Evolutionary conservation across 2,888 invertebrate genomes (phyloP), one percentile per base, ranked within the genome.

Genomic region (Cheilosia vernalis): DNA sequence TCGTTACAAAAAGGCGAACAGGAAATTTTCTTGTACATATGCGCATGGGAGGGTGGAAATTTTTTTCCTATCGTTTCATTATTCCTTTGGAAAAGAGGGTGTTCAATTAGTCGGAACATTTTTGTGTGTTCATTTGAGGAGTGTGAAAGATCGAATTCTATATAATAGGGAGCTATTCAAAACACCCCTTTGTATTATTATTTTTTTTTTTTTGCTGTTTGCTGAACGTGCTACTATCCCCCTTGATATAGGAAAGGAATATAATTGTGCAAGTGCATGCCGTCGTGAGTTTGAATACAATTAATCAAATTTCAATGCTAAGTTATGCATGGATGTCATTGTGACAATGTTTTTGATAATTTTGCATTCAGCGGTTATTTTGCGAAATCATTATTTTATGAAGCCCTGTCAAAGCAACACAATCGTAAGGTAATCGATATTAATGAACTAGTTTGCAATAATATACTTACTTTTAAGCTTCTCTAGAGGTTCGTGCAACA

Each of bases 401-500:
- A 61, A 37, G 17, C 7, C 13, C 37, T 64, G 44, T 64, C 42
- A 63, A n/a, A 61, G 72, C 40, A 61, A 19, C 9, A 10, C 44
- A 17, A 27, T 15, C 40, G 33, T 53, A 27, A 42, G 13, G n/a
- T n/a, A 33, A 44, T 51, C 37, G 24, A 73, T 42, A 72, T 19
- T 44, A 73, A 73, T 64, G 47, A 66, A 56, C 24, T 30, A 58
- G 27, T 60, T 66, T 51, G 19, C 33, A 78, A 33, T 64, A 55
- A 55, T 47, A 19, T 81, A 92, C 92, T 92, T 91, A 95, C 95
- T 94, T 94, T 95, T 95, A 89, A 95, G 93, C 92, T 95, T 95
- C 93, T 95, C 95, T 89, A 95, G 90, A 30, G 95, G 95, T 91
- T 95, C 95, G 90, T 95, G 95, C 44, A 89, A 77, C 67, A 88